phyloP scores from a whole-genome alignment of 2,797 vertebrate genomes.

The Sphenodon punctatus region DNA sequence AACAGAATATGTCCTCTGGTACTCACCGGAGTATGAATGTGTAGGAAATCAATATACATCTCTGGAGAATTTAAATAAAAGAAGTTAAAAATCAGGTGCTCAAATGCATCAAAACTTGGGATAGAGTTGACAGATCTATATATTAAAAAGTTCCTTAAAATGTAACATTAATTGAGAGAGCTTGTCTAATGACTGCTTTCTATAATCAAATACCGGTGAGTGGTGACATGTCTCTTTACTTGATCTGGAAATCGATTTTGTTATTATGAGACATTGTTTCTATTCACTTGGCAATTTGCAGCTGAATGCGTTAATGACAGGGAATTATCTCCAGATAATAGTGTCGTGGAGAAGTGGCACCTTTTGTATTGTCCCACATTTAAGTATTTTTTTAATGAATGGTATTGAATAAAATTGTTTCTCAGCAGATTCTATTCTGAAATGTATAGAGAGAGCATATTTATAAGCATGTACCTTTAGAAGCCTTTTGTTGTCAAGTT shows the following conservation, averaged over 20 bases:
- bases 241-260: constrained; percentile 58
- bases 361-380: constrained; percentile 6
- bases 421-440: neutral
- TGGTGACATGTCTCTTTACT: constrained; percentile 40
- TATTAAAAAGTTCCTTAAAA: constrained; percentile 24
- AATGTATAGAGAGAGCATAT: constrained; percentile 8
- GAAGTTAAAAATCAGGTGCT: constrained; percentile 13
- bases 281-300: constrained; percentile 46
- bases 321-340: constrained; percentile 39
- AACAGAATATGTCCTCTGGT: neutral
- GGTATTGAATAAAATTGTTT: constrained; percentile 33
- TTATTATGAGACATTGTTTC: constrained; percentile 52
- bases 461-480: neutral
- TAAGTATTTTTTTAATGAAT: constrained; percentile 30
- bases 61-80: constrained; percentile 12
- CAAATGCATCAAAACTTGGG: neutral
- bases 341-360: constrained; percentile 32
- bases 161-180: constrained; percentile 29
- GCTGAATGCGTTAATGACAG: constrained; percentile 21
- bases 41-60: constrained; percentile 26
- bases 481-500: constrained; percentile 29
- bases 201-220: neutral
- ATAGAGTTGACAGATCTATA: constrained; percentile 11
- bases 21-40: constrained; percentile 2
- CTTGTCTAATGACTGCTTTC: constrained; percentile 39